These are phyloP conservation scores for Synaphobranchus kaupii DNA, from an alignment of 2,797 vertebrate genomes.

Conservation along the genomic window DNA sequence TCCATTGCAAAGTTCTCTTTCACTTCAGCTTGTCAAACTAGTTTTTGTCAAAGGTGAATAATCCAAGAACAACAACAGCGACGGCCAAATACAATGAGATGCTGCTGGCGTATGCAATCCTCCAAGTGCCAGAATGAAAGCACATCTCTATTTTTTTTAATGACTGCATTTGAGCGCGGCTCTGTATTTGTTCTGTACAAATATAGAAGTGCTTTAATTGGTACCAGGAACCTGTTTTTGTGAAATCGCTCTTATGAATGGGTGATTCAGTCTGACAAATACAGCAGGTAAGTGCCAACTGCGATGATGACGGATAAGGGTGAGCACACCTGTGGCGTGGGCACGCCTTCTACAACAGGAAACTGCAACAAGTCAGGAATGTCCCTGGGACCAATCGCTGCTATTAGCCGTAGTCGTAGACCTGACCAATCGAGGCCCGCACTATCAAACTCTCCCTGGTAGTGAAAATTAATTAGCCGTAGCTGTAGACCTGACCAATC, in stretches of 20 bases:
- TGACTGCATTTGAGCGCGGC: not conserved
- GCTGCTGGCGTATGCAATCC: too few species aligned
- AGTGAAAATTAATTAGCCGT: too few species aligned
- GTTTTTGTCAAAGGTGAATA: not conserved
- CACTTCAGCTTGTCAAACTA: not conserved
- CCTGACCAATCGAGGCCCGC: not conserved
- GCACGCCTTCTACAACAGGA: not conserved
- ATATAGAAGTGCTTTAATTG: not conserved
- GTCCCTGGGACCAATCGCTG: not conserved
- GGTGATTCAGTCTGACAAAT: not conserved
- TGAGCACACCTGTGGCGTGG: not conserved
- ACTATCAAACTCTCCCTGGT: not conserved
- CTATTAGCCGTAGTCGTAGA: not conserved
- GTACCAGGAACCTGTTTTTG: not conserved
- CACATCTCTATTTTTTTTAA: not conserved
- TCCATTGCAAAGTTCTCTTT: not conserved
- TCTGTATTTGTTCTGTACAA: not conserved
- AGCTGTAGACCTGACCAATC: not conserved
- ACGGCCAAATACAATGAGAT: not conserved
- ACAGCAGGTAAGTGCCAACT: not conserved
- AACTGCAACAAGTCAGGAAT: not conserved
- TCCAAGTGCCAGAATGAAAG: not conserved
- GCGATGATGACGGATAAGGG: not conserved
- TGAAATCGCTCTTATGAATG: not conserved
- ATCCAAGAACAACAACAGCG: not conserved